These are phyloP conservation scores for Chrysomela aeneicollis DNA, from an alignment of 2,888 invertebrate genomes.

Conservation along the genomic window DNA sequence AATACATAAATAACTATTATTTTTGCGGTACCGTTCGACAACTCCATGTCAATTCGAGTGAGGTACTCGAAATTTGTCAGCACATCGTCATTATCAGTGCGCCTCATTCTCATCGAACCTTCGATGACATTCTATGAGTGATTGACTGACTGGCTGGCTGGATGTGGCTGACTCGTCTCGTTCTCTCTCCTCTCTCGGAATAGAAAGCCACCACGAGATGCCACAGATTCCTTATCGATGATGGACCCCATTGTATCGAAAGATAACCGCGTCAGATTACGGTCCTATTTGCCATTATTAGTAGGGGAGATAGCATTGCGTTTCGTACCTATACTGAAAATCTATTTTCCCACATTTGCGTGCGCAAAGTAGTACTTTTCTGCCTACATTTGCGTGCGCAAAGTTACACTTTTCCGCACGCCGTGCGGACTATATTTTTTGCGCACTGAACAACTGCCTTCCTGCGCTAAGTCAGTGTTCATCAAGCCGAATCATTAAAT, in stretches of 20 bases:
- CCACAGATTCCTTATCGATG: background rate
- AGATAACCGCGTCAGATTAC: background rate
- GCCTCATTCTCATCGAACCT: background rate
- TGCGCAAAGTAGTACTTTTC: too few relatives aligned
- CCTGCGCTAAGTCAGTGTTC: too few relatives aligned
- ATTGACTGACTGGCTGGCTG: background rate
- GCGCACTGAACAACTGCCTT: too few relatives aligned
- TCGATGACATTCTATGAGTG: background rate
- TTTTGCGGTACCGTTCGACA: background rate
- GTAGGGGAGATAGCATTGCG: too few relatives aligned
- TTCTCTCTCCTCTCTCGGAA: background rate
- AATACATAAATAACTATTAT: too few relatives aligned
- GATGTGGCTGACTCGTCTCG: too few relatives aligned
- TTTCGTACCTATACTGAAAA: too few relatives aligned
- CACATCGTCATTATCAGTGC: background rate
- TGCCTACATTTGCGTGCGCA: too few relatives aligned
- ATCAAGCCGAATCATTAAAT: too few relatives aligned
- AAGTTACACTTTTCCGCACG: too few relatives aligned
- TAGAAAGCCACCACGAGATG: constrained; percentile 1
- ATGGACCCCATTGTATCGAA: background rate
- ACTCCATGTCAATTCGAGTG: background rate
- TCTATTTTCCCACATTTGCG: too few relatives aligned
- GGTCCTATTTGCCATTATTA: background rate
- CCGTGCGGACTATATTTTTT: too few relatives aligned
- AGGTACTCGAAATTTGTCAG: constrained; percentile 10